These are phyloP conservation scores for Eudyptes chrysolophus DNA, from an alignment of 2,113 vertebrate genomes.

Conservation along the genomic window DNA sequence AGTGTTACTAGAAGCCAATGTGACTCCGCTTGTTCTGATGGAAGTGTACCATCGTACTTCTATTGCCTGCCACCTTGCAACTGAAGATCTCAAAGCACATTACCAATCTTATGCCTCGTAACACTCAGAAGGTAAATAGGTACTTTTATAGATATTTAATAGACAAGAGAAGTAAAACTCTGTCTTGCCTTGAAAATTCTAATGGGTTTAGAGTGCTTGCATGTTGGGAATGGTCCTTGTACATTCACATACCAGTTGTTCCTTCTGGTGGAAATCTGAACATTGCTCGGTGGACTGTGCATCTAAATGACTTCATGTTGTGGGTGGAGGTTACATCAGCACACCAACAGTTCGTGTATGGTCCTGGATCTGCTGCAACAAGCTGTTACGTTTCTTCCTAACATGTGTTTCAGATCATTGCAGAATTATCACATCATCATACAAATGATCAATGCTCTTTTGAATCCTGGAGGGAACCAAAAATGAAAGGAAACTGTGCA, in stretches of 20 bases:
- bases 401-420: constrained; percentile 12
- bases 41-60: background rate
- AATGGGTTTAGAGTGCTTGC: background rate
- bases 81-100: background rate
- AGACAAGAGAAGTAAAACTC: background rate
- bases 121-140: background rate
- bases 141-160: background rate
- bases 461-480: background rate
- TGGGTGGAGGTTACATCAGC: background rate
- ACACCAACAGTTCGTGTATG: background rate
- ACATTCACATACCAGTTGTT: background rate
- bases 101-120: background rate
- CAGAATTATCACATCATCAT: constrained; percentile 29
- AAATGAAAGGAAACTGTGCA: background rate
- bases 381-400: background rate
- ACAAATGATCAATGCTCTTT: background rate
- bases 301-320: background rate
- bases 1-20: background rate
- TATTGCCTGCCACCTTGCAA: background rate
- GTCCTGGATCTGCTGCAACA: background rate
- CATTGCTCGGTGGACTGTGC: background rate
- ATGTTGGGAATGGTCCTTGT: background rate
- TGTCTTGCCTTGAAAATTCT: background rate
- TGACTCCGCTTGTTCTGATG: background rate
- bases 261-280: background rate